A percentile compares a stretch with the other conserved stretches of the same genome.
Evolutionary conservation across 92 coral and sea anemone species (phyloP).

Genomic region (Porites lobata): DNA sequence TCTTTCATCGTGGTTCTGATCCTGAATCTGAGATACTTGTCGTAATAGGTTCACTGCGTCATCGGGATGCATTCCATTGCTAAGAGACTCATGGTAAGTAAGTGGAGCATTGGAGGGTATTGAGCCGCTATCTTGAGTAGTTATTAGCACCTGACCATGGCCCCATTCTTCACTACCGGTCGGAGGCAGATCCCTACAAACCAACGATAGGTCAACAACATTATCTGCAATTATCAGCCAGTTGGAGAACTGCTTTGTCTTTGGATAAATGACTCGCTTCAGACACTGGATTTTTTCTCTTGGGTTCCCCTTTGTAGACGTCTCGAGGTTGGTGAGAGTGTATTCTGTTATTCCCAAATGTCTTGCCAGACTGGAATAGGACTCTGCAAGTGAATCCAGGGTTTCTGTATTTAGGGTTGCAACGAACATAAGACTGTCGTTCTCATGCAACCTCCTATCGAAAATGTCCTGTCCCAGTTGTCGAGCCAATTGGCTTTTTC

Average conservation of each 20-base stretch:
- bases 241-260: background rate
- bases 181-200: constrained; percentile 34
- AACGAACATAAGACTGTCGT: no score
- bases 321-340: constrained; percentile 9
- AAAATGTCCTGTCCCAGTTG: no score
- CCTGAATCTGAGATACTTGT: constrained; percentile 27
- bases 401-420: no score
- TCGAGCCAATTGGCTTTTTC: no score
- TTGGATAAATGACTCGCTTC: background rate
- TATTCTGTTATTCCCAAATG: background rate
- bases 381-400: no score
- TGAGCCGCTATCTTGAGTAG: constrained; percentile 53
- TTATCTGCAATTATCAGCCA: constrained; percentile 67
- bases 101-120: constrained; percentile 16
- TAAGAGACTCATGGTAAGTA: constrained; percentile 25
- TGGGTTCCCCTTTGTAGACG: background rate
- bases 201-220: constrained; percentile 27
- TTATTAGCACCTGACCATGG: constrained; percentile 48
- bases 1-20: background rate
- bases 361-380: no score
- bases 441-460: no score
- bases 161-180: constrained; percentile 41
- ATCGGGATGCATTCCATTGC: constrained; percentile 33
- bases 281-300: constrained; percentile 26
- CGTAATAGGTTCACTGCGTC: constrained; percentile 3